Evolutionary conservation across 1,140 invertebrate genomes (phyloP).

Genomic region (Hylaeus volcanicus): DNA sequence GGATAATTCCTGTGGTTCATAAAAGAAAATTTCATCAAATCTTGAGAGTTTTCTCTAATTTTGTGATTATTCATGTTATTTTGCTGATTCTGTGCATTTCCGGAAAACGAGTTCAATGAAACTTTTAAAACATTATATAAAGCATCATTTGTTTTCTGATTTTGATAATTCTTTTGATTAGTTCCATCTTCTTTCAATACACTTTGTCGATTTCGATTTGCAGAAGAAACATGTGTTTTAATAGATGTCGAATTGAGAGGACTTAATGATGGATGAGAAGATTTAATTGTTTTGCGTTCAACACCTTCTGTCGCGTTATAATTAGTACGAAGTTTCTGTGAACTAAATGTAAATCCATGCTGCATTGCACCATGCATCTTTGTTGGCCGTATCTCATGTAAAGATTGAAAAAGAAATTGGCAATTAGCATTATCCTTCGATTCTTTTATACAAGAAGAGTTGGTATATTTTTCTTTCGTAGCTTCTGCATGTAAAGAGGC

Average conservation of each 20-base stretch:
- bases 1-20: conserved; percentile 61
- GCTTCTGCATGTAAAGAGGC: background rate
- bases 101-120: background rate
- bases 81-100: background rate
- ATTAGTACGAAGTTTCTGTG: background rate
- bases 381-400: conserved; percentile 41
- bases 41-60: background rate
- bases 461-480: background rate
- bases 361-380: background rate
- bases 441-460: background rate
- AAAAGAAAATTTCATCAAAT: background rate
- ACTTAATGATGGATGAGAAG: background rate
- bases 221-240: background rate
- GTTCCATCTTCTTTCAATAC: background rate
- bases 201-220: background rate
- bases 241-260: background rate
- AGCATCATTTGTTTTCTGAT: background rate
- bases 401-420: conserved; percentile 43
- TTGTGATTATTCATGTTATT: background rate
- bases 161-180: background rate
- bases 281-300: background rate
- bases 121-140: background rate
- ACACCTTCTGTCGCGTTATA: background rate
- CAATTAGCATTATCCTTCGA: background rate
- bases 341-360: background rate